These are phyloP conservation scores for Pelochelys cantorii DNA, from an alignment of 2,797 vertebrate species.

Conservation along the genomic window DNA sequence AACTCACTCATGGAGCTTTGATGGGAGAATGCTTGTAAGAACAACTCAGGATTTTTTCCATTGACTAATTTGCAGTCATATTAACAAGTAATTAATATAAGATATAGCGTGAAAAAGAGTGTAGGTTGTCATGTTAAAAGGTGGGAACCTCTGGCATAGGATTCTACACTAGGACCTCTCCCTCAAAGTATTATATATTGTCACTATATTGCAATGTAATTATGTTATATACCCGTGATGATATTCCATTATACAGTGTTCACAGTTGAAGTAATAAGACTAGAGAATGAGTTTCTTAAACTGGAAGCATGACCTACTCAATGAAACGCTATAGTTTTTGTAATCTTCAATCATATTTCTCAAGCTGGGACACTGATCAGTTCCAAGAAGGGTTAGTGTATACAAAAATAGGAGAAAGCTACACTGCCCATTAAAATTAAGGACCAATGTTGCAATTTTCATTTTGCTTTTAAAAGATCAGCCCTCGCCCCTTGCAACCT, in stretches of 20 bases:
- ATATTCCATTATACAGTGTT: neutral
- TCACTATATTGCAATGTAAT: neutral
- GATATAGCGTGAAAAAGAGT: neutral
- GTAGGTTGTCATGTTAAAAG: neutral
- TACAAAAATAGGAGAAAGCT: too few relatives aligned
- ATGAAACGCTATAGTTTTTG: too few relatives aligned
- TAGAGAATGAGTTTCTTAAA: neutral
- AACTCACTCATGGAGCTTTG: neutral
- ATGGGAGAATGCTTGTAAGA: neutral
- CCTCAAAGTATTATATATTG: neutral
- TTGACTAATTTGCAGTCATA: conserved; percentile 26
- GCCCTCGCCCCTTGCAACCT: neutral
- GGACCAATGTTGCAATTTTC: too few relatives aligned
- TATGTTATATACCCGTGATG: neutral
- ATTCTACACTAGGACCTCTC: neutral
- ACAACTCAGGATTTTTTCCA: neutral
- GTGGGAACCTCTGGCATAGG: neutral
- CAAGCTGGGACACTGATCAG: too few relatives aligned
- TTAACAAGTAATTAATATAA: neutral
- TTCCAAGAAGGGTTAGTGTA: too few relatives aligned
- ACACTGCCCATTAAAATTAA: too few relatives aligned
- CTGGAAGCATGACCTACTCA: neutral
- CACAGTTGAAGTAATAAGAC: neutral
- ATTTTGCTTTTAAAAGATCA: too few relatives aligned
- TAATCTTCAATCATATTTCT: too few relatives aligned